These are phyloP conservation scores for Montipora sp. DNA, from an alignment of 64 coral and sea anemone species.

Conservation along the genomic window DNA sequence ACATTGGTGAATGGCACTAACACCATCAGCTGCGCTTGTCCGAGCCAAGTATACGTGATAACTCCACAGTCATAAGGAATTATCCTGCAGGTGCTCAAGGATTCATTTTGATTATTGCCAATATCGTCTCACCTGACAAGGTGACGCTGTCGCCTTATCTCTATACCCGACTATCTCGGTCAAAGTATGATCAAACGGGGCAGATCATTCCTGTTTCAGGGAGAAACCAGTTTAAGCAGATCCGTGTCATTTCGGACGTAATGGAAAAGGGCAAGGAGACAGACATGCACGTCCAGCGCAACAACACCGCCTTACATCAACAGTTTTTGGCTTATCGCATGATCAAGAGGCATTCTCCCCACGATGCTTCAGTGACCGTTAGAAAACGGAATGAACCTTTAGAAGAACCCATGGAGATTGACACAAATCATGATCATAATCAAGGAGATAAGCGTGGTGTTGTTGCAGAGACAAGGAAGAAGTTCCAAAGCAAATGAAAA, in stretches of 20 bases:
- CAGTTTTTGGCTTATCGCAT: not conserved
- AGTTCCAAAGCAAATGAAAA: no score
- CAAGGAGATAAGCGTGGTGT: no score
- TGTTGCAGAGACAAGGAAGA: no score
- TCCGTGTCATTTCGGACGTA: not conserved
- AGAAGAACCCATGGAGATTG: not conserved
- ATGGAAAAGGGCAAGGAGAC: slow-evolving; percentile 7
- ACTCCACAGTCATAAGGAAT: no score
- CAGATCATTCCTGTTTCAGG: not conserved
- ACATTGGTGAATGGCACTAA: no score
- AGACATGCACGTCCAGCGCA: not conserved
- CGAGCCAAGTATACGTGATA: no score
- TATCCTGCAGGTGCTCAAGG: no score
- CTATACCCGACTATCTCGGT: slow-evolving; percentile 6
- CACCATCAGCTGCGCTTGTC: no score
- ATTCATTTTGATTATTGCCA: no score
- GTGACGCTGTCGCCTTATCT: slow-evolving; percentile 48
- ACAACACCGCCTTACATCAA: not conserved
- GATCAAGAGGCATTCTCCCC: not conserved
- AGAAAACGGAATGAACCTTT: not conserved
- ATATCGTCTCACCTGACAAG: not conserved
- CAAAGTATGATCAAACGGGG: slow-evolving; percentile 3
- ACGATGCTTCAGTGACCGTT: not conserved
- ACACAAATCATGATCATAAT: not conserved
- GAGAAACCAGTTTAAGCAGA: slow-evolving; percentile 9